phyloP scores from a whole-genome alignment of 2,797 vertebrate genomes.

The Perodicticus potto region DNA sequence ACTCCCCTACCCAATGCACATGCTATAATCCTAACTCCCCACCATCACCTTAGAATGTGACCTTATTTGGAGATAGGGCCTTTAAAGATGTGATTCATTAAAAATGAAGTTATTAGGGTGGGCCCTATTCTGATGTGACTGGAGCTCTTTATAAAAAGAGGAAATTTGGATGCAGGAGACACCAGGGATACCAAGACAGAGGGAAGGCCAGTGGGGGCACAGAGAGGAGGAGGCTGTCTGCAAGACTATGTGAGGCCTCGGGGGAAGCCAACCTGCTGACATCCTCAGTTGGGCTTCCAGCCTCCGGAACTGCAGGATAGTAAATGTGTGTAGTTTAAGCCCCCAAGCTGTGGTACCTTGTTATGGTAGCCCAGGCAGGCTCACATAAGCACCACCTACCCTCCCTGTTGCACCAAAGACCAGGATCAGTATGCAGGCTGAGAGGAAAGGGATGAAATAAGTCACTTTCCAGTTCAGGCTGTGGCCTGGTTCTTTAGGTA shows the following conservation, averaged over 20 bases:
- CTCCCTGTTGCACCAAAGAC: no score
- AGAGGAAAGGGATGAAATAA: not conserved
- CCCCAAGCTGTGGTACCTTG: not conserved
- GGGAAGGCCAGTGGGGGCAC: not conserved
- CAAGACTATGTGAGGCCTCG: not conserved
- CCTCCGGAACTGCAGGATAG: not conserved
- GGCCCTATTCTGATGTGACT: not conserved
- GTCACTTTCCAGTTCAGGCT: not conserved
- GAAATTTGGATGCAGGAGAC: not conserved
- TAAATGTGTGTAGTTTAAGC: not conserved
- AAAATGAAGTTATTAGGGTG: not conserved
- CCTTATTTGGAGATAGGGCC: not conserved
- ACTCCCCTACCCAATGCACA: not conserved
- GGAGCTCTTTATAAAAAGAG: not conserved
- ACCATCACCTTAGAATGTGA: not conserved
- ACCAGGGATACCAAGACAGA: no score
- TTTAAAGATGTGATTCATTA: not conserved
- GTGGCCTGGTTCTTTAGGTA: not conserved
- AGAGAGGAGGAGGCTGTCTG: not conserved
- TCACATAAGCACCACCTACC: no score
- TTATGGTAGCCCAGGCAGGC: not conserved
- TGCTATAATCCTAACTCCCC: not conserved
- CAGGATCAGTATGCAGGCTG: rapidly evolving
- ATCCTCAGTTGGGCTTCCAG: not conserved
- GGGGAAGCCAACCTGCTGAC: not conserved